Evolutionary conservation across 2,113 vertebrate species (phyloP), one percentile per base, ranked within the genome.

Genomic region (Camelus bactrianus): DNA sequence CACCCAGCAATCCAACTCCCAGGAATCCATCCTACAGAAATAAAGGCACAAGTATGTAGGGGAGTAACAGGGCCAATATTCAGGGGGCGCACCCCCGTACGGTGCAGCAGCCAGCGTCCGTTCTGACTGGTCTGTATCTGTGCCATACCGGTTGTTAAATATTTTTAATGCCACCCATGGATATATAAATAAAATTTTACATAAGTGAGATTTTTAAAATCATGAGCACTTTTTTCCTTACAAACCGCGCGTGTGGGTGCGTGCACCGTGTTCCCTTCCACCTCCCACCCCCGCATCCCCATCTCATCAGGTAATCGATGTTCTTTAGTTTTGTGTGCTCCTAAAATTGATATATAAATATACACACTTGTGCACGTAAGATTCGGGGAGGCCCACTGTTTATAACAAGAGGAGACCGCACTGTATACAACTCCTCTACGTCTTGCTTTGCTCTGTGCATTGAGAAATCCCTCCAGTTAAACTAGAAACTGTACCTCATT

Each of bases 131-230:
- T 60, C 87, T 81, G 64, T 97, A 79, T 70, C 94, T 87, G 62
- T 64, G 75, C 90, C 92, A 84, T 67, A 62, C 75, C 0, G 6
- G 83, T 65, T 92, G 87, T 95, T 93, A 96, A 97, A 96, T 93
- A 92, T 92, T 97, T 96, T 93, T 94, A 95, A 97, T 93, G 69
- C 52, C 76, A 95, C 93, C 91, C 87, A 75, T 96, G 81, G 91
- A 90, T 92, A 83, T 80, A 92, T 91, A 97, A 97, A 92, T 96
- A 96, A 90, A 93, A 87, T 95, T 96, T 95, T 97, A 94, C 48
- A 52, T 89, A 91, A 56, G 58, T 92, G 80, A 96, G 79, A 80
- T 96, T 87, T 95, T 93, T 20, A 0, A 73, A 88, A 87, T 95
- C 92, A 92, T 48, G n/a, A 95, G 80, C 42, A 80, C 9, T 46